A percentile compares a stretch with the other conserved stretches of the same genome.
Evolutionary conservation across 2,113 vertebrate genomes (phyloP).

Genomic region (Baryphthengus martii): DNA sequence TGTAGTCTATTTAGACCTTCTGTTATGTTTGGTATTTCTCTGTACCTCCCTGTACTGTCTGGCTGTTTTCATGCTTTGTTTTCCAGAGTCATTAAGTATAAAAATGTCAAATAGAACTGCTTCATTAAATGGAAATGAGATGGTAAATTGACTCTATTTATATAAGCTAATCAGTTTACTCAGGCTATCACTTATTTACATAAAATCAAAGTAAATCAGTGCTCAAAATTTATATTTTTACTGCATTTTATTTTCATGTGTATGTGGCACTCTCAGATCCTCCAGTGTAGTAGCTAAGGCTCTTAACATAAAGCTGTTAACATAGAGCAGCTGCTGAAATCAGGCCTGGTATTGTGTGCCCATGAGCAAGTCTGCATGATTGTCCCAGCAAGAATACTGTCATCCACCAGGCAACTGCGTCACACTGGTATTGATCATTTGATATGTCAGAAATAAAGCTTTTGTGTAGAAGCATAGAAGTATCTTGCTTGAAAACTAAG

Average conservation of each 20-base stretch:
- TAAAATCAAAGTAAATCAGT: not conserved
- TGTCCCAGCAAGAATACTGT: not conserved
- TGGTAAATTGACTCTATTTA: not conserved
- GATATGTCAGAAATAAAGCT: not conserved
- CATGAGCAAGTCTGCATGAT: not conserved
- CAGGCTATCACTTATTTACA: not conserved
- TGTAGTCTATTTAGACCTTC: not conserved
- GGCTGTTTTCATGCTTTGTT: not conserved
- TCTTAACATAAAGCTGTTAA: not conserved
- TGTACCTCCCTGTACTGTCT: not conserved
- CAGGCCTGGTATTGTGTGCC: not conserved
- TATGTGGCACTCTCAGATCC: not conserved
- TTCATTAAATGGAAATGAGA: slow-evolving; percentile 4
- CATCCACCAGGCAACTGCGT: not conserved
- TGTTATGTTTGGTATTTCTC: not conserved
- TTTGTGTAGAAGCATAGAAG: not conserved
- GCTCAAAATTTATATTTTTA: not conserved
- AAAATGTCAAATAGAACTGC: not conserved
- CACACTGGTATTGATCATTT: not conserved
- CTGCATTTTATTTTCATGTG: not conserved
- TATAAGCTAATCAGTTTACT: not conserved
- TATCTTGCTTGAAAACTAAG: not conserved
- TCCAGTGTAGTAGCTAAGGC: not conserved
- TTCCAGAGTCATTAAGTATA: not conserved
- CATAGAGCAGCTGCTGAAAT: not conserved